Evolutionary conservation across 2,888 invertebrate genomes (phyloP).

Genomic region (Dasysyrphus tricinctus): DNA sequence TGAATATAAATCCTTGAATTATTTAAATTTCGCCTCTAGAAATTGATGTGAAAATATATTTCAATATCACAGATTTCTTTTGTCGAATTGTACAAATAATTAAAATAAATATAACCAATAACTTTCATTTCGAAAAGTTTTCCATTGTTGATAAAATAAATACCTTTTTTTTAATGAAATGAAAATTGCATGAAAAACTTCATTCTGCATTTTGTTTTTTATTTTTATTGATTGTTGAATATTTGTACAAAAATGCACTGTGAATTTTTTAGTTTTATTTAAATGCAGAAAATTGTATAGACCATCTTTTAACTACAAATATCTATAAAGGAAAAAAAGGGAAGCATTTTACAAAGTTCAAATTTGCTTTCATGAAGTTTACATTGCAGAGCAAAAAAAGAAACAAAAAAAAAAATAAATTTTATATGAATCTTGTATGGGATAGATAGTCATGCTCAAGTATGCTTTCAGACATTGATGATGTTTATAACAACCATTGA

Average conservation of each 20-base stretch:
- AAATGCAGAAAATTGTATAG: not conserved
- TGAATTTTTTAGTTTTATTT: constrained; percentile 6
- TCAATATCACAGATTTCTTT: not conserved
- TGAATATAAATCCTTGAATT: not conserved
- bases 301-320: not conserved
- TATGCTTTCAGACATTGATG: not conserved
- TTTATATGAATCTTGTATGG: not conserved
- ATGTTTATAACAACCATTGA: constrained; percentile 4
- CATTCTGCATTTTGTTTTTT: not conserved
- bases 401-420: not conserved
- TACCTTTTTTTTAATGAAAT: not conserved
- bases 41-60: not conserved
- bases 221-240: not conserved
- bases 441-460: constrained; percentile 13
- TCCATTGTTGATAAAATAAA: not conserved
- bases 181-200: not conserved
- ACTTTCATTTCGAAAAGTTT: not conserved
- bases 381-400: constrained; percentile 1
- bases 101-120: not conserved
- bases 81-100: not conserved
- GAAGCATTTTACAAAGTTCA: constrained; percentile 1
- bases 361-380: constrained; percentile 27
- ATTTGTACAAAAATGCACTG: not conserved
- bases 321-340: not conserved
- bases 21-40: not conserved